A percentile compares a stretch with the other conserved stretches of the same genome.
Evolutionary conservation across 2,888 invertebrate species (phyloP).

Genomic region (Zhuqinia jingwanae): DNA sequence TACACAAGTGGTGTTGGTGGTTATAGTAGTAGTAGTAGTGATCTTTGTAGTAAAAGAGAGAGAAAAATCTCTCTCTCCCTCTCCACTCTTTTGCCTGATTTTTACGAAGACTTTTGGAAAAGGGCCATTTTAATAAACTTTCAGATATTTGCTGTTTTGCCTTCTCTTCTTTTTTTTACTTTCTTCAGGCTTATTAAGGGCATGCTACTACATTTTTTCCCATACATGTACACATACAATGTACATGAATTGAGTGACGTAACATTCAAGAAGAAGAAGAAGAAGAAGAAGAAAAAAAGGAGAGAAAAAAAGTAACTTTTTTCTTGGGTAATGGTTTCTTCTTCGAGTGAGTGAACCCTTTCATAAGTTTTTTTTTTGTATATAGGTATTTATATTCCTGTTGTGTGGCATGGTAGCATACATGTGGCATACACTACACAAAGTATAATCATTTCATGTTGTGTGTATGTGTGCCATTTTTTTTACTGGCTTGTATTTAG

Average conservation of each 20-base stretch:
- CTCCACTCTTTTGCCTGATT: conserved; percentile 64
- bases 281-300: not conserved
- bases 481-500: not conserved
- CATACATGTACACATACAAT: not conserved
- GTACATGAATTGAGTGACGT: no score
- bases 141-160: conserved; percentile 38
- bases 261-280: no score
- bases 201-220: not conserved
- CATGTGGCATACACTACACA: not conserved
- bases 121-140: conserved; percentile 74
- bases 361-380: conserved; percentile 19
- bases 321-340: conserved; percentile 34
- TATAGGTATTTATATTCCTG: no score
- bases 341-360: conserved; percentile 46
- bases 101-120: conserved; percentile 71
- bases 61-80: conserved; percentile 49
- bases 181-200: not conserved
- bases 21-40: conserved; percentile 40
- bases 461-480: no score
- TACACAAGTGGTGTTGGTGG: conserved; percentile 4
- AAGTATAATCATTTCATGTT: no score
- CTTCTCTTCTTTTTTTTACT: not conserved
- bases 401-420: no score
- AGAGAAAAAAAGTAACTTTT: conserved; percentile 36
- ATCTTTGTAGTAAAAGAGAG: conserved; percentile 59